A percentile compares a stretch with the other conserved stretches of the same genome.
phyloP scores from a whole-genome alignment of 64 coral and sea anemone genomes.

The Anthopleura sola region DNA sequence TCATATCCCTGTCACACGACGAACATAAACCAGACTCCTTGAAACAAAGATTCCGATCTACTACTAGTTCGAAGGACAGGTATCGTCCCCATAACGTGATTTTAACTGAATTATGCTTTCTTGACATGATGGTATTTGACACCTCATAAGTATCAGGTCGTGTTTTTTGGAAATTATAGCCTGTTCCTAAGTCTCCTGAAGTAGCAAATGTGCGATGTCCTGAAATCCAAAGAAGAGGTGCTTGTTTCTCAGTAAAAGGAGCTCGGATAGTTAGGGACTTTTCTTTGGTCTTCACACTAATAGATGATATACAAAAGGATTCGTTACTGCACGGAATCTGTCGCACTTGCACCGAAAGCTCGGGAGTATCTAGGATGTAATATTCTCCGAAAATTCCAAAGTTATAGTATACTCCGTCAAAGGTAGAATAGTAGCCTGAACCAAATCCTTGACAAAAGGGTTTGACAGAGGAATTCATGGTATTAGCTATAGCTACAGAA shows the following conservation, averaged over 20 bases:
- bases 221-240: conserved; percentile 61
- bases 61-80: conserved; percentile 62
- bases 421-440: conserved; percentile 62
- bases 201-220: conserved; percentile 35
- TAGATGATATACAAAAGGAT: conserved; percentile 76
- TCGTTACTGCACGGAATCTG: conserved; percentile 73
- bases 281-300: conserved; percentile 46
- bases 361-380: conserved; percentile 42
- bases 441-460: conserved; percentile 77
- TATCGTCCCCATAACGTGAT: conserved; percentile 63
- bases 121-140: conserved; percentile 24
- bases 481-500: conserved; percentile 43
- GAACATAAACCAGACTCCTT: conserved; percentile 79
- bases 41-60: conserved; percentile 30
- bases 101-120: conserved; percentile 28
- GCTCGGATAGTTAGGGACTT: conserved; percentile 48
- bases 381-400: conserved; percentile 80
- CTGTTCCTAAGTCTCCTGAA: conserved; percentile 16
- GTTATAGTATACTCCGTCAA: conserved; percentile 66
- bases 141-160: conserved; percentile 51
- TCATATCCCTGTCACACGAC: conserved; percentile 66
- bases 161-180: conserved; percentile 39
- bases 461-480: conserved; percentile 23
- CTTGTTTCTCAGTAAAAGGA: conserved; percentile 39
- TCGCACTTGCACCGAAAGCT: conserved; percentile 57